Conservation (phyloP, 1,140 invertebrate genomes). For the Myzus persicae region DNA sequence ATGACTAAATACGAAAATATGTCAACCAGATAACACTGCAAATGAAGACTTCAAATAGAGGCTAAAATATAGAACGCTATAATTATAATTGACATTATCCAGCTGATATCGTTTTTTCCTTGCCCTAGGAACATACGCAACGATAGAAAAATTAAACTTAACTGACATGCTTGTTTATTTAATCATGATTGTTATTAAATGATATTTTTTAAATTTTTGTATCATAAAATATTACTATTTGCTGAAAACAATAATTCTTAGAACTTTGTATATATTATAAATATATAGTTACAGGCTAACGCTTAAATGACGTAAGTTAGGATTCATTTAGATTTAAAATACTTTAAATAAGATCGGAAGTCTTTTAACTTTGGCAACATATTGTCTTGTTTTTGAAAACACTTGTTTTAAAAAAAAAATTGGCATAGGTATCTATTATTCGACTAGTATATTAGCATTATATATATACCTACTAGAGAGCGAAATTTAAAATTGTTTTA, state of each 20-base stretch:
- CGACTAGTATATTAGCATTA: no score
- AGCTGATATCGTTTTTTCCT: neutral
- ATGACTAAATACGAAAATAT: no score
- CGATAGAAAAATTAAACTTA: neutral
- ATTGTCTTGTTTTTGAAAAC: slow-evolving; percentile 38
- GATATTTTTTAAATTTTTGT: neutral
- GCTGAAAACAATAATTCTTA: neutral
- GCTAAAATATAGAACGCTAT: no score
- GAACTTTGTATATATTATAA: neutral
- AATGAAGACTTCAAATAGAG: no score
- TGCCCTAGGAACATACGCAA: neutral
- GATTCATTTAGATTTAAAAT: neutral
- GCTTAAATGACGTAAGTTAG: neutral
- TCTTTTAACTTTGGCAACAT: slow-evolving; percentile 1
- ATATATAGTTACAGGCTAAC: neutral
- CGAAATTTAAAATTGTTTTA: neutral
- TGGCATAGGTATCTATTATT: slow-evolving; percentile 1
- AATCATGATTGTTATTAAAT: neutral
- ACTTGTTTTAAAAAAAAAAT: neutral
- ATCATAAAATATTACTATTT: neutral
- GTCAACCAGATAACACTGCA: no score
- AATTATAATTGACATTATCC: no score
- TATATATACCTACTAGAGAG: neutral
- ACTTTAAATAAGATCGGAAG: neutral
- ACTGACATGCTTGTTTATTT: neutral